Conservation (phyloP, 2,797 vertebrate species). For the Cirrhinus mrigala region DNA sequence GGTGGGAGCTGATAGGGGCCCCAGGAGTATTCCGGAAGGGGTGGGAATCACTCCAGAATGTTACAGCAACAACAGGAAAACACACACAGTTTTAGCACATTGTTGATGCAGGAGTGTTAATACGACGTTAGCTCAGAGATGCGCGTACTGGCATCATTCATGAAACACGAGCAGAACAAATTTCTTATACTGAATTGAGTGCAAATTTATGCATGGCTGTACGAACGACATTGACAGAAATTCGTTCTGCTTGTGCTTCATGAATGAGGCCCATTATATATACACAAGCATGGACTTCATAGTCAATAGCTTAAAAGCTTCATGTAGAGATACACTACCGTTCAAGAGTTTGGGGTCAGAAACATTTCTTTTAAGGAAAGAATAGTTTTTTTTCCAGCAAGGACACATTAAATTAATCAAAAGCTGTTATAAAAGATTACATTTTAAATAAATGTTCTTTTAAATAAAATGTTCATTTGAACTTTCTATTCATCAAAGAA, state of each 20-base stretch:
- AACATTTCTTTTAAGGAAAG: not conserved
- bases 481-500: not conserved
- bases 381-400: not conserved
- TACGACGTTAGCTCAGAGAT: not conserved
- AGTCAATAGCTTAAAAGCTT: not conserved
- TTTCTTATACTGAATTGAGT: not conserved
- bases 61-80: conserved; percentile 19
- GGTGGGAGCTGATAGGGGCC: conserved; percentile 21
- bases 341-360: not conserved
- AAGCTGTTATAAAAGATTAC: not conserved
- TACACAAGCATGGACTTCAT: conserved; percentile 2
- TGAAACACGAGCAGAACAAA: conserved; percentile 23
- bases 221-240: not conserved
- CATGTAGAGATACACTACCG: not conserved
- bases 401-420: not conserved
- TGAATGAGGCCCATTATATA: conserved; percentile 1
- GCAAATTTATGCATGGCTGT: not conserved
- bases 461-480: not conserved
- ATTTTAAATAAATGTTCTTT: not conserved
- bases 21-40: conserved; percentile 22
- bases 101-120: not conserved
- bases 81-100: not conserved
- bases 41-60: conserved; percentile 10
- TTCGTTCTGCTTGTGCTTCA: not conserved
- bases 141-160: not conserved